These are phyloP conservation scores for Onychostruthus taczanowskii DNA, from an alignment of 2,113 vertebrate species.

Conservation along the genomic window DNA sequence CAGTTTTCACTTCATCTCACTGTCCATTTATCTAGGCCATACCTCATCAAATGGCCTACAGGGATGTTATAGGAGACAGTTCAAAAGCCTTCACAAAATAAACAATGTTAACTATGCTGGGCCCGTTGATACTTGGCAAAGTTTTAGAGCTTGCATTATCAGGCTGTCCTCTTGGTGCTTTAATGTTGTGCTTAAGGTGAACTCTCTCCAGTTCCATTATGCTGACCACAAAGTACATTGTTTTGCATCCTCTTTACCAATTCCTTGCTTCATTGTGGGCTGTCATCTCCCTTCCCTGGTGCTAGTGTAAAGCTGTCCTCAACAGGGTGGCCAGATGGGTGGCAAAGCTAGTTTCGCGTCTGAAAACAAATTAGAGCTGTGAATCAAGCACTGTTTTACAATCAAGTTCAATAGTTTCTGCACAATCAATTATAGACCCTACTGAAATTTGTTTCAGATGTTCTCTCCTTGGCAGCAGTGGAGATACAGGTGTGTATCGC, in stretches of 20 bases:
- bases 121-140: neutral
- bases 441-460: neutral
- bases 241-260: neutral
- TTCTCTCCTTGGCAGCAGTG: neutral
- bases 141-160: neutral
- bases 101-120: neutral
- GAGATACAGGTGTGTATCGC: neutral
- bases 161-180: neutral
- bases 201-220: neutral
- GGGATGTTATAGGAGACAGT: neutral
- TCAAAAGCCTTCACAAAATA: neutral
- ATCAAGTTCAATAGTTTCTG: neutral
- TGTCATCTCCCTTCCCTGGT: neutral
- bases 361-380: neutral
- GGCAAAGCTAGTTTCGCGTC: neutral
- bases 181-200: neutral
- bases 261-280: neutral
- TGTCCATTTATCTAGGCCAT: neutral
- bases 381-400: neutral
- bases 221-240: rapidly evolving
- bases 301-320: neutral
- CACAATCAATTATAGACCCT: neutral
- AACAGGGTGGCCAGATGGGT: neutral
- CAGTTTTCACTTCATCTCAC: neutral
- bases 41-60: neutral